Base-by-base conservation (phyloP, 2,113 vertebrate genomes). In the Pogona vitticeps region DNA sequence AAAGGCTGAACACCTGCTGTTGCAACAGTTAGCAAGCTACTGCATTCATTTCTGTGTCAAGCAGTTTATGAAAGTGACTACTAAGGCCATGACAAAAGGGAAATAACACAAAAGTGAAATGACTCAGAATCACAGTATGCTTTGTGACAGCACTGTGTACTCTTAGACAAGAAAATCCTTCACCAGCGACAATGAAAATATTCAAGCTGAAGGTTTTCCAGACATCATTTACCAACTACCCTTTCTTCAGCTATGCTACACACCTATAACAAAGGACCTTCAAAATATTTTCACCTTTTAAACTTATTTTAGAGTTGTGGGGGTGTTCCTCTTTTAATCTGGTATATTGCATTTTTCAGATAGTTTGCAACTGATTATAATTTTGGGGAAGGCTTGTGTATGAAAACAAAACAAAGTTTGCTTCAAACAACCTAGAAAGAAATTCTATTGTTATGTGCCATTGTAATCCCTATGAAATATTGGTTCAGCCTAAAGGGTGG, bases 51-150 rank as follows among this genome's bases (percentile, higher is more conserved):
- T 75, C 26, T 40, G n/a, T 33, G 65, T 46, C 3, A 13, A 42
- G 6, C 73, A 76, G 15, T 82, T 77, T 83, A 5, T 71, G 3
- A 12, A 73, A 31, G 65, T 36, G 36, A n/a, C 76, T 80, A 20
- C 59, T 78, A 70, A 86, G 71, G 65, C 58, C 33, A 31, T 77
- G 46, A 6, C 23, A 46, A 68, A 58, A 0, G 0, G 71, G 78
- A 87, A 72, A 52, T 52, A 63, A 80, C 56, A 83, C 33, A 46
- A 23, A 85, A 85, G 23, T 12, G 46, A 63, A 36, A 61, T 80
- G 61, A 15, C 18, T 72, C 33, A 80, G 80, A 82, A 80, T 80
- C n/a, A 58, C 21, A 68, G 61, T 1, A 40, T 0, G 6, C n/a
- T 40, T 78, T 80, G 63, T 17, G 67, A 52, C 26, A 3, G 1